phyloP scores from a whole-genome alignment of 1,140 invertebrate species.

The Mizuhopecten yessoensis region DNA sequence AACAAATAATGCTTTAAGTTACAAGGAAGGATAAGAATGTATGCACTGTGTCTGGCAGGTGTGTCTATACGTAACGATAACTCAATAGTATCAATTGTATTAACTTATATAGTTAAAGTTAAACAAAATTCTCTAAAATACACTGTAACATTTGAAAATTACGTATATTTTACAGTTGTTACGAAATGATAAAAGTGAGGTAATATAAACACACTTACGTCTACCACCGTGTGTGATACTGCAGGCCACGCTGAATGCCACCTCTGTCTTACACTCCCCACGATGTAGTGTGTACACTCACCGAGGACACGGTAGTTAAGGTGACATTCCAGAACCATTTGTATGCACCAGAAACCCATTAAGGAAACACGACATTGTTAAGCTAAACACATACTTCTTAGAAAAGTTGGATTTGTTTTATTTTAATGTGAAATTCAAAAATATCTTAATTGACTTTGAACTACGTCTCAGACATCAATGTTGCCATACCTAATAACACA shows the following conservation, averaged over 20 bases:
- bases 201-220: not conserved
- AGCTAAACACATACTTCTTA: no score
- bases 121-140: no score
- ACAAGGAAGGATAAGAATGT: not conserved
- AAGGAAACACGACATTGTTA: no score
- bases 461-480: no score
- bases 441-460: no score
- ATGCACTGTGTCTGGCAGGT: not conserved
- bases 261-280: constrained; percentile 3
- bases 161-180: not conserved
- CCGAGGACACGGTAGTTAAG: not conserved
- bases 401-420: no score
- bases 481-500: no score
- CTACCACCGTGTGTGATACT: not conserved
- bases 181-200: not conserved
- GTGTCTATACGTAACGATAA: no score
- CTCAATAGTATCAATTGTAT: no score
- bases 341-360: not conserved
- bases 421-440: no score
- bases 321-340: not conserved
- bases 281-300: not conserved
- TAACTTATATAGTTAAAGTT: no score
- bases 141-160: not conserved
- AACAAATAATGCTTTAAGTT: no score
- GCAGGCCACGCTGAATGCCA: not conserved